These are phyloP conservation scores for Aradophagus sp. DNA, from an alignment of 1,140 invertebrate genomes.

Conservation along the genomic window DNA sequence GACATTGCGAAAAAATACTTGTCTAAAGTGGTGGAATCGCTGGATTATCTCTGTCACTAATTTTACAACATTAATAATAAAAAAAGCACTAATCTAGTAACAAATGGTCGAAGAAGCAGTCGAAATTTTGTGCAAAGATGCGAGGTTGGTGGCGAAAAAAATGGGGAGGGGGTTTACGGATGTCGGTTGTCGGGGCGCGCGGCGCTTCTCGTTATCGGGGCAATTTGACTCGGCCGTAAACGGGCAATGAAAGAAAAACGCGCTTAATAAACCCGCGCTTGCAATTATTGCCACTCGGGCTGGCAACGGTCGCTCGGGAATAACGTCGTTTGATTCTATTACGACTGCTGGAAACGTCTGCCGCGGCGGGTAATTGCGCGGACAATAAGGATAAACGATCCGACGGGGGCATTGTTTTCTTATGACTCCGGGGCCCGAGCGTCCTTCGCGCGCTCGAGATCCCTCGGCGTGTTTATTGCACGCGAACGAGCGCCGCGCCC, in stretches of 20 bases:
- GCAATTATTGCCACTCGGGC: constrained; percentile 30
- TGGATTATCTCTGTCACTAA: too few relatives aligned
- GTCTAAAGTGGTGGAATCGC: too few relatives aligned
- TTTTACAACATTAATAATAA: too few relatives aligned
- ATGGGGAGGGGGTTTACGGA: too few relatives aligned
- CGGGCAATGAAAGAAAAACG: constrained; percentile 30
- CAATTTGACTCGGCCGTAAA: constrained; percentile 20
- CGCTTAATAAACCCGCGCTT: constrained; percentile 29
- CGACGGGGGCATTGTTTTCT: constrained; percentile 39
- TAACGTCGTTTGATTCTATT: constrained; percentile 28
- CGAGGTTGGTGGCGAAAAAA: too few relatives aligned
- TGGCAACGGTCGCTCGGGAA: constrained; percentile 14
- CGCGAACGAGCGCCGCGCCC: too few relatives aligned
- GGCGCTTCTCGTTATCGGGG: constrained; percentile 33
- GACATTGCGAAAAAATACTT: too few relatives aligned
- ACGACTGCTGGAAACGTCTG: constrained; percentile 22
- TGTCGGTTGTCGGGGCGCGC: too few relatives aligned
- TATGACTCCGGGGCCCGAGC: constrained; percentile 26
- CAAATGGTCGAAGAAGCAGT: too few relatives aligned
- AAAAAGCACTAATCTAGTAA: too few relatives aligned
- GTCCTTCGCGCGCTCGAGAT: constrained; percentile 35
- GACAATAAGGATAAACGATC: constrained; percentile 42
- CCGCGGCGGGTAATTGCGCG: constrained; percentile 41
- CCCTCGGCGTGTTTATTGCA: constrained; percentile 30
- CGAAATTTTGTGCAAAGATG: too few relatives aligned